Conservation (phyloP, 1,140 invertebrate species). For the Drosophila funebris region DNA sequence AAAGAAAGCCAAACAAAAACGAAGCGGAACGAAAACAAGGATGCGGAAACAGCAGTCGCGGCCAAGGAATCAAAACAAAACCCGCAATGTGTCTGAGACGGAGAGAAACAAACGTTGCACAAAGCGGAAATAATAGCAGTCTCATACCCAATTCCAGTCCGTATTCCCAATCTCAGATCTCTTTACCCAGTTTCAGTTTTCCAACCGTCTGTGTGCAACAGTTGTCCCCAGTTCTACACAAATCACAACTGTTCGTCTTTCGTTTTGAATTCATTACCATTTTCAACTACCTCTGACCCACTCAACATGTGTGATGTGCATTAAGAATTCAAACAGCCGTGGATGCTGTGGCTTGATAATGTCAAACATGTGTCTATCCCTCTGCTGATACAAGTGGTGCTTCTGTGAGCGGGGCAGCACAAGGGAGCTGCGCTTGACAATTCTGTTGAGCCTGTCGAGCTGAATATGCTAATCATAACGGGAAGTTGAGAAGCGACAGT, state of each 20-base stretch:
- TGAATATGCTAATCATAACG: conserved; percentile 54
- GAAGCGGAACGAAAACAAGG: conserved; percentile 42
- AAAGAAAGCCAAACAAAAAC: conserved; percentile 4
- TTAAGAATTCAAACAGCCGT: conserved; percentile 45
- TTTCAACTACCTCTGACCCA: conserved; percentile 32
- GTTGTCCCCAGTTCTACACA: conserved; percentile 60
- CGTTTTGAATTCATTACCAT: conserved; percentile 74
- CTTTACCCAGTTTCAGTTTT: conserved; percentile 35
- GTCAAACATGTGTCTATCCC: conserved; percentile 73
- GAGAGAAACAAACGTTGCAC: conserved; percentile 45
- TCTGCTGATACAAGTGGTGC: background rate
- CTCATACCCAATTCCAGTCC: conserved; percentile 17
- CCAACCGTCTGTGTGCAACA: conserved; percentile 56
- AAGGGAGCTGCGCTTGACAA: conserved; percentile 12
- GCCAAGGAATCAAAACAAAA: conserved; percentile 70
- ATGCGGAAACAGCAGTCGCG: conserved; percentile 62
- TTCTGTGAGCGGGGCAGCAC: conserved; percentile 42
- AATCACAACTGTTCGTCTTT: conserved; percentile 69
- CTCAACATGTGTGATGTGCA: conserved; percentile 61
- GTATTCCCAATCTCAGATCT: conserved; percentile 32
- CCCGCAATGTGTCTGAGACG: conserved; percentile 27
- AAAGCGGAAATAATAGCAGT: conserved; percentile 69
- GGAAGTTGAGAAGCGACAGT: conserved; percentile 1
- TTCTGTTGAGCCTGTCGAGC: conserved; percentile 13
- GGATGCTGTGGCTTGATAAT: conserved; percentile 72